Conservation (phyloP, 2,888 invertebrate genomes). For the Nemurella pictetii region DNA sequence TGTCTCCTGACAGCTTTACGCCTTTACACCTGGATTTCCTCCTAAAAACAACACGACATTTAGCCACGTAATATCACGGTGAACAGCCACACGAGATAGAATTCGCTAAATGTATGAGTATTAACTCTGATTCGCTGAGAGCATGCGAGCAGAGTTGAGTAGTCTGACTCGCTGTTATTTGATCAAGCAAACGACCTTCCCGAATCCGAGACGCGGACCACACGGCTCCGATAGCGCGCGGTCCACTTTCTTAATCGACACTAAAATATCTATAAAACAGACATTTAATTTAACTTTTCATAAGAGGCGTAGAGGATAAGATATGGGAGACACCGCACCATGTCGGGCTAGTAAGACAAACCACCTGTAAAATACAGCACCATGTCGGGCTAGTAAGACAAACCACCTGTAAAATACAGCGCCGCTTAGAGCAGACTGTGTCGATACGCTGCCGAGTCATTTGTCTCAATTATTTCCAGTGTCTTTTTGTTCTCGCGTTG, state of each 20-base stretch:
- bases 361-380: neutral
- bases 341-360: neutral
- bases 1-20: too few species aligned
- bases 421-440: neutral
- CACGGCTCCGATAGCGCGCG: neutral
- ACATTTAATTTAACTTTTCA: neutral
- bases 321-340: neutral
- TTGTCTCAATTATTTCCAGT: slow-evolving; percentile 1
- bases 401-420: neutral
- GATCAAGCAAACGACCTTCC: neutral
- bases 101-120: neutral
- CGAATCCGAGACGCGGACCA: neutral
- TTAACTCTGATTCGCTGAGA: too few species aligned
- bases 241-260: neutral
- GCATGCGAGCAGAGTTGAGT: too few species aligned
- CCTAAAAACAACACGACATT: too few species aligned
- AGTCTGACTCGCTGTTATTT: neutral
- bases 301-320: neutral
- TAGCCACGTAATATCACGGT: too few species aligned
- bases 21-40: too few species aligned
- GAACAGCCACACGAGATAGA: neutral
- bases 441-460: neutral
- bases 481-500: neutral
- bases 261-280: neutral
- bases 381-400: neutral